Base-by-base conservation (phyloP, 2,888 invertebrate genomes). In the Gisinianus flammeolus region DNA sequence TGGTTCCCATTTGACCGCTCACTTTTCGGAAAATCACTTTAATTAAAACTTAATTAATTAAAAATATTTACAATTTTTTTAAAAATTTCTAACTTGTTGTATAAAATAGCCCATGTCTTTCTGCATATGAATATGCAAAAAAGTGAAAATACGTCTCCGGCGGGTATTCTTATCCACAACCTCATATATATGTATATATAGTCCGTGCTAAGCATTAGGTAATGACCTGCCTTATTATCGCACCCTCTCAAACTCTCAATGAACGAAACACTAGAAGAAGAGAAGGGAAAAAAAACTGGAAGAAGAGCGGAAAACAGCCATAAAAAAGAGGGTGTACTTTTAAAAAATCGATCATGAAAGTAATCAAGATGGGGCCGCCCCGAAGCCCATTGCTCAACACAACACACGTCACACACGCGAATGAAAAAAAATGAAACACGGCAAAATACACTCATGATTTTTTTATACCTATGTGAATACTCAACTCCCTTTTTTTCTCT, bases 261-360 rank as follows among this genome's bases (percentile, higher is more conserved):
- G 56, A 44, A 26, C 6, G 44, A 33, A 19, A 30, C 1, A 4
- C 19, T 19, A 6, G n/a, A 56, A 44, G 58, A 72, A 28, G 73
- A 62, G 54, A 16, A 73, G 30, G 62, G 44, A n/a, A 28, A 33
- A 64, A 64, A 70, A 3, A 16, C 26, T 28, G 56, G 10, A 56
- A 44, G 71, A 71, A 67, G 22, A 28, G 58, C 30, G 75, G 28
- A 44, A 31, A 71, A 73, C 68, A 52, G 44, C 68, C 78, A 75
- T 73, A 78, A 77, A 80, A 82, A 82, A 79, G 78, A 52, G 64
- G 81, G 81, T 77, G 79, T 77, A 72, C 70, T 69, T 79, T 79
- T 69, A 78, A 76, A 80, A 80, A 81, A 81, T 81, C 79, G 80
- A 81, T 81, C 81, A 80, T 80, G 78, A 76, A 79, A 81, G 69